phyloP scores from a whole-genome alignment of 2,113 vertebrate genomes.

The Ceyx margarethae region DNA sequence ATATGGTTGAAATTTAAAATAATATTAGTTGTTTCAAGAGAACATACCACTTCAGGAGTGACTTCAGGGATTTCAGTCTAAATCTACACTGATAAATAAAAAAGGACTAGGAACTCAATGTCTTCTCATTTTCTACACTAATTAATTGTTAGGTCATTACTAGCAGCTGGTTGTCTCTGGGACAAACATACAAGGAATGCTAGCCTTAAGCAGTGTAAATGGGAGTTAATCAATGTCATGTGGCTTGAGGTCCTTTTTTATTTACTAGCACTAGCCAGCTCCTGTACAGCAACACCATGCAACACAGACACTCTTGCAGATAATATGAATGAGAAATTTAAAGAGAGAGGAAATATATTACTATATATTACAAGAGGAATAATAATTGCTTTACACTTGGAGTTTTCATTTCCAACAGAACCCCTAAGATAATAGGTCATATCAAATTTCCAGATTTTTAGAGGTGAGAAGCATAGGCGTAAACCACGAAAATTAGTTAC shows the following conservation, averaged over 20 bases:
- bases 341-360: background rate
- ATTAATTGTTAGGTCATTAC: background rate
- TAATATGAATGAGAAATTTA: background rate
- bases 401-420: background rate
- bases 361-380: background rate
- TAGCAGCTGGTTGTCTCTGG: background rate
- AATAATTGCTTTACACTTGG: background rate
- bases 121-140: background rate
- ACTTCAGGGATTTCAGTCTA: background rate
- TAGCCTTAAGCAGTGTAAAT: background rate
- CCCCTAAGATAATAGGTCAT: background rate
- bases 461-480: background rate
- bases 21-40: background rate
- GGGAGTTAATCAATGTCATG: background rate
- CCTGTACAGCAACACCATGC: background rate
- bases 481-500: background rate
- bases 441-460: background rate
- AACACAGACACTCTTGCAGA: background rate
- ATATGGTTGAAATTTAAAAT: background rate
- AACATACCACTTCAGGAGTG: background rate
- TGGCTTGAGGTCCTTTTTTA: background rate
- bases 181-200: background rate
- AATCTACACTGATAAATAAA: background rate
- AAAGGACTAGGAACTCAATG: background rate
- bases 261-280: background rate